Evolutionary conservation across 2,888 invertebrate genomes (phyloP), one percentile per base, ranked within the genome.

Genomic region (Harpalus rubripes): DNA sequence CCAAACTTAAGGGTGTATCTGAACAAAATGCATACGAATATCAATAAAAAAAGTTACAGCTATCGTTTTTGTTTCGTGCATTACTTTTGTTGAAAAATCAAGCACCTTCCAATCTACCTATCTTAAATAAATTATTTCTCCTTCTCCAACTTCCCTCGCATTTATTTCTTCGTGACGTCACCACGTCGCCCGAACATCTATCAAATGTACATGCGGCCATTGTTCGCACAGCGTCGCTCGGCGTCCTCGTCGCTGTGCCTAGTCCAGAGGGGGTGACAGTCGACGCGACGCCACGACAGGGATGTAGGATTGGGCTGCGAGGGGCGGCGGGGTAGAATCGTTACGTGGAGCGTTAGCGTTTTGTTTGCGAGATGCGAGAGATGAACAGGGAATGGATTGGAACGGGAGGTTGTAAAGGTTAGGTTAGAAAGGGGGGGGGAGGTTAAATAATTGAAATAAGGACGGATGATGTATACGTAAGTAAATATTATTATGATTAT

Each of bases 141-240:
- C 5, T 32, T 32, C 5, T 32, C 6, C 32, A 32, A 4, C 32
- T 6, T 5, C 32, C 32, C 32, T 32, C 32, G 32, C 2, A 32
- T 4, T 32, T 4, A 32, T 32, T 32, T 32, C 32, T 32, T 68
- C 68, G 41, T 41, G 68, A 39, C 68, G 68, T 41, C 39, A n/a
- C 41, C 68, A 15, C 68, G 68, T n/a, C 63, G 52, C 65, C 32
- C 32, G 5, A 65, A 81, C 82, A 82, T 82, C 82, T 72, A 82
- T 82, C 82, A 82, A 68, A 82, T 65, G 65, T 65, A 68, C 82
- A 82, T 82, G 52, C 82, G 82, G 82, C 82, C 82, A 82, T 82
- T 82, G 82, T 82, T 82, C 82, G 44, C 72, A 32, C 32, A 32
- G 32, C 32, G 32, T 32, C 32, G 32, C 32, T 32, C 32, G 32